Evolutionary conservation across 2,113 vertebrate genomes (phyloP).

Genomic region (Mobula birostris): DNA sequence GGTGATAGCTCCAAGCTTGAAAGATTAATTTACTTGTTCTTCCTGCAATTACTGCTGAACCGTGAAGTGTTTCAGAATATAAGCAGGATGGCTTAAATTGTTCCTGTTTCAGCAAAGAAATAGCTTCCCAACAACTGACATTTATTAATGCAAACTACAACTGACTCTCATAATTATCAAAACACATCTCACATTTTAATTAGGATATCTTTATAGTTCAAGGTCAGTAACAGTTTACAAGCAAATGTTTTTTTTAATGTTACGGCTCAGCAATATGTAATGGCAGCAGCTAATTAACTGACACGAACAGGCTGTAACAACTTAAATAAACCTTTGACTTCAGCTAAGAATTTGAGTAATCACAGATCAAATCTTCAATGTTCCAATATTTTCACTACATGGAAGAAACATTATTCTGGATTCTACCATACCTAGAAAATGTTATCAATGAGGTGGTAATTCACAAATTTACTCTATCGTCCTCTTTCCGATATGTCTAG

Average conservation of each 20-base stretch:
- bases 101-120: background rate
- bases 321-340: background rate
- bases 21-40: background rate
- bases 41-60: background rate
- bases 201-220: no score
- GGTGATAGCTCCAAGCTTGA: background rate
- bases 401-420: background rate
- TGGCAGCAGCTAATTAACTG: background rate
- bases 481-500: no score
- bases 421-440: no score
- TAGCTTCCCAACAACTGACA: background rate
- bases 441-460: no score
- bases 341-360: background rate
- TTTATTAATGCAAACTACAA: background rate
- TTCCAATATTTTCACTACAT: background rate
- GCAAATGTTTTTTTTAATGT: background rate
- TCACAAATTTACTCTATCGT: no score
- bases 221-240: background rate
- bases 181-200: conserved; percentile 1
- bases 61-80: background rate
- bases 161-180: background rate
- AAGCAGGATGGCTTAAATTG: background rate
- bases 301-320: background rate
- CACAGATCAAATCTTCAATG: background rate
- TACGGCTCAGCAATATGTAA: background rate